Conservation (phyloP, 2,797 vertebrate genomes). For the Schizopygopsis pylzovi region DNA sequence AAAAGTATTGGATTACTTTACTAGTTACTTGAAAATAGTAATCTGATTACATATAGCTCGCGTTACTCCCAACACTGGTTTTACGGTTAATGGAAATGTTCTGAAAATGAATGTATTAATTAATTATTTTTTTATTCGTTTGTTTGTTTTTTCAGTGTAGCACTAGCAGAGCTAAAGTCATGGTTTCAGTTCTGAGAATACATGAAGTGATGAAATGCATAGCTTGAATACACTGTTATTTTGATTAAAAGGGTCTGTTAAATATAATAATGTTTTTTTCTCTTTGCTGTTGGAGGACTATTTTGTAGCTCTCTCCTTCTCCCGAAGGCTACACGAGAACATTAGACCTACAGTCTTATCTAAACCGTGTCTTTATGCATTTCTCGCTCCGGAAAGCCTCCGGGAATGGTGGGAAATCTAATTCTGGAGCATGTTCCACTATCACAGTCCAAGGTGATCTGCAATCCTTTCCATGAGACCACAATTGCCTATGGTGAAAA, state of each 20-base stretch:
- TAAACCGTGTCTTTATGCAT: not conserved
- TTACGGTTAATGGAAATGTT: no score
- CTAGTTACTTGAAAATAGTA: not conserved
- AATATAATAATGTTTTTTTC: not conserved
- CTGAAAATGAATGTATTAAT: not conserved
- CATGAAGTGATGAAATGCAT: not conserved
- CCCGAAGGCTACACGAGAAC: not conserved
- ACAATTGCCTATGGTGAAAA: constrained; percentile 18
- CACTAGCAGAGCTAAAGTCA: not conserved
- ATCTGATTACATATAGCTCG: not conserved
- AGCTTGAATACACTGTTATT: not conserved
- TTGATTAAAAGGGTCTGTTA: not conserved
- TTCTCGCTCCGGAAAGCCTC: constrained; percentile 1
- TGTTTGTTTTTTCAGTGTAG: not conserved
- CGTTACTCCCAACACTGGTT: no score
- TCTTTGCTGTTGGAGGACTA: not conserved
- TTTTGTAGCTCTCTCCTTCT: not conserved
- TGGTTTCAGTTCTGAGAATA: not conserved
- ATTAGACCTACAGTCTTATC: not conserved
- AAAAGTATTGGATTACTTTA: not conserved
- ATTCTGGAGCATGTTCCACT: constrained; percentile 14
- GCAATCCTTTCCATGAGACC: constrained; percentile 15
- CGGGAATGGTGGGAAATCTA: constrained; percentile 42
- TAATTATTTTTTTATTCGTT: not conserved
- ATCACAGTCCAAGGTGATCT: constrained; percentile 32